These are phyloP conservation scores for Mola mola DNA, from an alignment of 2,113 vertebrate species.

Conservation along the genomic window DNA sequence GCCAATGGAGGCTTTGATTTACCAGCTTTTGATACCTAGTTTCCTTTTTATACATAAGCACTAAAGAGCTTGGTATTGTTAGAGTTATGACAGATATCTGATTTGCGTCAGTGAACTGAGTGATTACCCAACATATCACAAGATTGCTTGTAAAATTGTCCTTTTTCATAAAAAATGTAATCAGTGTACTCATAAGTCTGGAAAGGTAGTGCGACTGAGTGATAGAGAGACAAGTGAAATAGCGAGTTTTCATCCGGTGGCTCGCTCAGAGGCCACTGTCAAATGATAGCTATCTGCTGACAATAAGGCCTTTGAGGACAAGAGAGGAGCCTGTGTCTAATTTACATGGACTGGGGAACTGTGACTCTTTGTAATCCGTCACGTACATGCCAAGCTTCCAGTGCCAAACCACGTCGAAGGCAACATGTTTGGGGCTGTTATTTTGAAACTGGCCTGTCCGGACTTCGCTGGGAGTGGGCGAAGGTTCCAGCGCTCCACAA, in stretches of 20 bases:
- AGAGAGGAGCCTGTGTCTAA: conserved; percentile 61
- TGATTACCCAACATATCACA: too few species aligned
- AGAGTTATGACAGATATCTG: too few species aligned
- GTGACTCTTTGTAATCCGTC: conserved; percentile 71
- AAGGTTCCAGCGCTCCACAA: conserved; percentile 51
- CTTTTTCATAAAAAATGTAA: too few species aligned
- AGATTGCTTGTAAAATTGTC: too few species aligned
- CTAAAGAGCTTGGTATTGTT: too few species aligned
- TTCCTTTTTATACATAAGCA: too few species aligned
- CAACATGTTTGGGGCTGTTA: conserved; percentile 43
- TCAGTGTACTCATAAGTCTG: too few species aligned
- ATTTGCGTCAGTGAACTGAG: too few species aligned
- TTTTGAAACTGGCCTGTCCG: conserved; percentile 46
- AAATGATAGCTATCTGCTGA: conserved; percentile 58
- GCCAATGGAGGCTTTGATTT: too few species aligned
- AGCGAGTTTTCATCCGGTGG: neutral
- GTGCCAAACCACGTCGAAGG: conserved; percentile 18
- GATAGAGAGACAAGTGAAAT: conserved; percentile 1
- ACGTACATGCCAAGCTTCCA: conserved; percentile 37
- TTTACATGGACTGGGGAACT: conserved; percentile 75
- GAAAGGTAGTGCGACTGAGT: neutral
- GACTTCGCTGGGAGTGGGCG: conserved; percentile 47
- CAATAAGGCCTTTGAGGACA: conserved; percentile 73
- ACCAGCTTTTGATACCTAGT: too few species aligned
- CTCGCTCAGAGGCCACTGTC: conserved; percentile 40